Evolutionary conservation across 1,140 invertebrate genomes (phyloP).

Genomic region (Drosophila chauvacae): DNA sequence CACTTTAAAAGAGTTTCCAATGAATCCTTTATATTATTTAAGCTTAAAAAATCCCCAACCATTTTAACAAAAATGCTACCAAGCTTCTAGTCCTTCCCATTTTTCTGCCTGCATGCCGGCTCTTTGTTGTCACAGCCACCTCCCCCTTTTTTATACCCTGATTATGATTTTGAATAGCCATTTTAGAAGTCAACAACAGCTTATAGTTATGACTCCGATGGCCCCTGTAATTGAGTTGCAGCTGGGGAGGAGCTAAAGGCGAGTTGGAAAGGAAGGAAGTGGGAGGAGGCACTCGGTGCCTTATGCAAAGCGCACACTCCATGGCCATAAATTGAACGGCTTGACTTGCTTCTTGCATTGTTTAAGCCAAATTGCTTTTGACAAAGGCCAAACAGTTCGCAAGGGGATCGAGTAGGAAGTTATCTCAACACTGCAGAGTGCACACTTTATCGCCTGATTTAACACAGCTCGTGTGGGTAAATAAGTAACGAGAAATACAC

Average conservation of each 20-base stretch:
- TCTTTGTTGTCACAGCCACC: slow-evolving; percentile 20
- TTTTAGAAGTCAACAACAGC: slow-evolving; percentile 60
- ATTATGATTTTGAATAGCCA: slow-evolving; percentile 54
- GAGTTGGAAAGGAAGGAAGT: neutral
- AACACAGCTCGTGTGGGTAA: slow-evolving; percentile 16
- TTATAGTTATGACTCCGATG: slow-evolving; percentile 56
- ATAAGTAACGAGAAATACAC: slow-evolving; percentile 30
- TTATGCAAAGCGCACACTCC: slow-evolving; percentile 39
- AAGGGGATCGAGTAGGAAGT: slow-evolving; percentile 31
- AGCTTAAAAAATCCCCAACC: neutral
- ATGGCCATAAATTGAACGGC: slow-evolving; percentile 56
- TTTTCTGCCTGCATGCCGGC: neutral
- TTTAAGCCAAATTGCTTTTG: slow-evolving; percentile 77
- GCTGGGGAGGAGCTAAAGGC: slow-evolving; percentile 15
- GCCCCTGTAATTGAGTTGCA: slow-evolving; percentile 73
- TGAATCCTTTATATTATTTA: neutral
- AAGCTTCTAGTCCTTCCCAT: neutral
- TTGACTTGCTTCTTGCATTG: slow-evolving; percentile 63
- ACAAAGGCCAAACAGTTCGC: slow-evolving; percentile 22
- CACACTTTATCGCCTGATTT: slow-evolving; percentile 65
- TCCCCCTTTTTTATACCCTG: neutral
- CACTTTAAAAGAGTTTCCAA: neutral
- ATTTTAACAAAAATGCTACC: neutral
- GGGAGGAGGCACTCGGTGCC: slow-evolving; percentile 2
- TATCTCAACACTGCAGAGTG: slow-evolving; percentile 43